A percentile compares a stretch with the other conserved stretches of the same genome.
Evolutionary conservation across 2,888 invertebrate genomes (phyloP).

Genomic region (Dicycla oo): DNA sequence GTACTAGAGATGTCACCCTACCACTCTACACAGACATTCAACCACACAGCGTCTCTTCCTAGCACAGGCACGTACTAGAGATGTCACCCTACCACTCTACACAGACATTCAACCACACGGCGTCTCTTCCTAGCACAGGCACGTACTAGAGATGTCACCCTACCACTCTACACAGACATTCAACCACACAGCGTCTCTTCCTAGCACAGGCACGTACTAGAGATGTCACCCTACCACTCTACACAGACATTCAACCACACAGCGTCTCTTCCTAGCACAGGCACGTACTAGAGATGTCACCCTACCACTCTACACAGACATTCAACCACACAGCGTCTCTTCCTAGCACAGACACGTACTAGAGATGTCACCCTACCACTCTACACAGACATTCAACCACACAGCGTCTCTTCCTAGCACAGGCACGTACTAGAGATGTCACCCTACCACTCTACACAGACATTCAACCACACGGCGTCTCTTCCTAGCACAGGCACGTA

Average conservation of each 20-base stretch:
- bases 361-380: slow-evolving; percentile 36
- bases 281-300: slow-evolving; percentile 32
- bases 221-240: slow-evolving; percentile 37
- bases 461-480: neutral
- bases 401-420: neutral
- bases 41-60: neutral
- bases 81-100: slow-evolving; percentile 35
- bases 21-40: neutral
- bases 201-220: slow-evolving; percentile 16
- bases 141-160: slow-evolving; percentile 35
- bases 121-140: neutral
- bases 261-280: neutral
- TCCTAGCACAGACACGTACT: slow-evolving; percentile 11
- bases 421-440: slow-evolving; percentile 31
- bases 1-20: slow-evolving; percentile 35
- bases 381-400: neutral
- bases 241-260: neutral
- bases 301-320: slow-evolving; percentile 3
- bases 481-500: slow-evolving; percentile 7
- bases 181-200: neutral
- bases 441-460: slow-evolving; percentile 12
- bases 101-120: neutral
- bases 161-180: neutral
- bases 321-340: neutral
- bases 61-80: slow-evolving; percentile 19